Evolutionary conservation across 2,113 vertebrate genomes (phyloP).

Genomic region (Chaetops frenatus): DNA sequence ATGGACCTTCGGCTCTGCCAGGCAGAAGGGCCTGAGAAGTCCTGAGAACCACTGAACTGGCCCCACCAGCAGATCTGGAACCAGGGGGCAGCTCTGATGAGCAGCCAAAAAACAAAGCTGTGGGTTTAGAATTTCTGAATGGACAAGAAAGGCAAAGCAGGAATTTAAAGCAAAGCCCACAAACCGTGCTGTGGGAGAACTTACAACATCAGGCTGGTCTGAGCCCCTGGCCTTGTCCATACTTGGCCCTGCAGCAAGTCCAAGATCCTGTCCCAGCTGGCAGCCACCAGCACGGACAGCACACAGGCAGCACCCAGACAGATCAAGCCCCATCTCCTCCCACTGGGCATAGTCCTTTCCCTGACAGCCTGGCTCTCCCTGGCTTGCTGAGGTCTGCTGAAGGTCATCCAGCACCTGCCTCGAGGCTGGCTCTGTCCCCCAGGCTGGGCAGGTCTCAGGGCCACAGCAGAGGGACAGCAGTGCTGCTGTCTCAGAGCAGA

Average conservation of each 20-base stretch:
- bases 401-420: neutral
- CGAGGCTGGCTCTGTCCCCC: fast-evolving
- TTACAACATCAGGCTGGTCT: neutral
- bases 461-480: neutral
- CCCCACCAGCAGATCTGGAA: neutral
- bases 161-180: neutral
- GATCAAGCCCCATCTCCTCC: neutral
- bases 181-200: neutral
- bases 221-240: neutral
- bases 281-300: neutral
- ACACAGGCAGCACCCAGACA: neutral
- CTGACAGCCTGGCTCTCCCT: neutral
- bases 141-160: neutral
- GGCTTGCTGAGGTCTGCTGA: neutral
- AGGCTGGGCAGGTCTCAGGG: neutral
- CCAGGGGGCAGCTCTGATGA: neutral
- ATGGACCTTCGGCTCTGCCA: neutral
- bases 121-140: neutral
- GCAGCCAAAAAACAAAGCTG: neutral
- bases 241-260: neutral
- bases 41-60: neutral
- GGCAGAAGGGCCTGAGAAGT: fast-evolving
- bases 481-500: neutral
- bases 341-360: neutral
- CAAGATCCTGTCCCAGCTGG: neutral